A percentile compares a stretch with the other conserved stretches of the same genome.
Conservation (phyloP, 1,140 invertebrate genomes). For the Drepana arcuata region DNA sequence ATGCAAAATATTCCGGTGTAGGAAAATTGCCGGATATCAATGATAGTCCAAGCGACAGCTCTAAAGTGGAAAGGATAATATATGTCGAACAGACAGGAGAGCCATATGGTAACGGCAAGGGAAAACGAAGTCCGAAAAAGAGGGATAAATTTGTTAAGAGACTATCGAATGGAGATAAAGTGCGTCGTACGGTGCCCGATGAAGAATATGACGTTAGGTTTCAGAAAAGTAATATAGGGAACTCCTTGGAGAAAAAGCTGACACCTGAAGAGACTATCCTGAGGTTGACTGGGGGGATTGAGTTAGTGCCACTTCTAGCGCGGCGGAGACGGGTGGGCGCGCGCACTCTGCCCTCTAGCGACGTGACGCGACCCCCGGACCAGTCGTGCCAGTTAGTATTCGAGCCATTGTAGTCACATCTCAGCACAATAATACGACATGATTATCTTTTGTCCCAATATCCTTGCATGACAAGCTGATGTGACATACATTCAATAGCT, state of each 20-base stretch:
- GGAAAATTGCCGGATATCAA: slow-evolving; percentile 49
- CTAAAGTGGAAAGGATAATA: not conserved
- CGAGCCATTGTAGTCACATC: too few species aligned
- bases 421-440: too few species aligned
- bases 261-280: slow-evolving; percentile 67
- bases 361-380: slow-evolving; percentile 72
- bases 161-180: slow-evolving; percentile 40
- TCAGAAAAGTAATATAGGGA: slow-evolving; percentile 3
- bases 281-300: slow-evolving; percentile 74
- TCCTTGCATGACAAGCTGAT: too few species aligned
- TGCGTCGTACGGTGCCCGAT: slow-evolving; percentile 21
- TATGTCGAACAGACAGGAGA: too few species aligned
- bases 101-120: slow-evolving; percentile 20
- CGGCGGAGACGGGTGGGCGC: slow-evolving; percentile 59
- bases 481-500: too few species aligned
- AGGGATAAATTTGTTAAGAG: slow-evolving; percentile 47
- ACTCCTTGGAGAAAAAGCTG: slow-evolving; percentile 39
- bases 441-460: too few species aligned
- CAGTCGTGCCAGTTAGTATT: slow-evolving; percentile 47
- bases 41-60: slow-evolving; percentile 8
- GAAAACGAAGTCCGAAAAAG: slow-evolving; percentile 30
- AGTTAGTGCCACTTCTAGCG: slow-evolving; percentile 79
- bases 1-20: slow-evolving; percentile 24
- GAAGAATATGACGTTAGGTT: slow-evolving; percentile 18
- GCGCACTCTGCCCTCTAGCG: slow-evolving; percentile 70